Evolutionary conservation across 2,113 vertebrate species (phyloP).

Genomic region (Panthera tigris): DNA sequence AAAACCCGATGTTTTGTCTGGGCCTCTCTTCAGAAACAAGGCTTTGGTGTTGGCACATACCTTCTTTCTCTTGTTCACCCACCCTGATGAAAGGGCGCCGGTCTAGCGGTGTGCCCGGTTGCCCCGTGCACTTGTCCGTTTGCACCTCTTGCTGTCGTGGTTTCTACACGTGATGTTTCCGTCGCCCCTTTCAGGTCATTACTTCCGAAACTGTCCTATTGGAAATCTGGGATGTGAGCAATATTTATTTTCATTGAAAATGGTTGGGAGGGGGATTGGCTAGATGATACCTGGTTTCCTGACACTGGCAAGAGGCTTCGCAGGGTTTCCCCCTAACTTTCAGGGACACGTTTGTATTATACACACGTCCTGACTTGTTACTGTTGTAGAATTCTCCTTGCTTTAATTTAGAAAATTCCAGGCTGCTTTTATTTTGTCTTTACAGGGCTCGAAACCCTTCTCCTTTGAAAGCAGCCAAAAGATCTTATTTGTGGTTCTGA

Average conservation of each 20-base stretch:
- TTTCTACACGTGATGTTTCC: constrained; percentile 48
- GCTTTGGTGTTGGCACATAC: constrained; percentile 9
- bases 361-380: constrained; percentile 52
- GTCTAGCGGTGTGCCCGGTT: background rate
- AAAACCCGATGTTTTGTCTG: constrained; percentile 57
- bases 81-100: constrained; percentile 53
- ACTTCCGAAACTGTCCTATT: constrained; percentile 58
- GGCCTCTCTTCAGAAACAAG: constrained; percentile 36
- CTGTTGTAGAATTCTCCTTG: constrained; percentile 60
- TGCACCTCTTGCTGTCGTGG: background rate
- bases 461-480: constrained; percentile 51
- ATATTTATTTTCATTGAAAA: constrained; percentile 75
- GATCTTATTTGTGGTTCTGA: constrained; percentile 54
- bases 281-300: constrained; percentile 49
- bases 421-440: constrained; percentile 59
- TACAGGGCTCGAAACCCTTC: constrained; percentile 2
- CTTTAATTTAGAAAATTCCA: constrained; percentile 73
- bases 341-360: constrained; percentile 47
- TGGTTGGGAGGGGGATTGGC: constrained; percentile 27
- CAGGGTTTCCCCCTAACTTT: constrained; percentile 53
- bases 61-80: constrained; percentile 57
- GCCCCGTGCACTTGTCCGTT: background rate
- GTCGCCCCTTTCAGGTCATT: constrained; percentile 56
- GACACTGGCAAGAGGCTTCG: constrained; percentile 46
- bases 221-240: constrained; percentile 48